These are phyloP conservation scores for Xerus rutilus DNA, from an alignment of 2,797 vertebrate genomes.

Conservation along the genomic window DNA sequence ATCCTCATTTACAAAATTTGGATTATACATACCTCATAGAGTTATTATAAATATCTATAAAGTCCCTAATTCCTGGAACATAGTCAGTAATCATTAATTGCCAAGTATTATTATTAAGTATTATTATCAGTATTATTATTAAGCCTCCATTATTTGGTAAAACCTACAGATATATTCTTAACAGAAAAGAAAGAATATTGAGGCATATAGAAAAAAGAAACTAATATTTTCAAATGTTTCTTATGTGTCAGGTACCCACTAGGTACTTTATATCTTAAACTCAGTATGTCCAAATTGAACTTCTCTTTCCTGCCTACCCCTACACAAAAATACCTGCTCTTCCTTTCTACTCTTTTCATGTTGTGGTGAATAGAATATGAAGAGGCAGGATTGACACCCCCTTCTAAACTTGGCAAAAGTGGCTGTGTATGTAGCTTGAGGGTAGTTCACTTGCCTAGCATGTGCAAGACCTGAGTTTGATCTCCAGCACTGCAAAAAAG, in stretches of 20 bases:
- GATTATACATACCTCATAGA: slow-evolving; percentile 37
- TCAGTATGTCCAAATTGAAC: not conserved
- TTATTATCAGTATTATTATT: slow-evolving; percentile 43
- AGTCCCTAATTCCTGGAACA: slow-evolving; percentile 11
- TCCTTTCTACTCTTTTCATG: slow-evolving; percentile 28
- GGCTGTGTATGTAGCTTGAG: not conserved
- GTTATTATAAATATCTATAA: slow-evolving; percentile 31
- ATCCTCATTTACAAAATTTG: slow-evolving; percentile 66
- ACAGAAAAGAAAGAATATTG: slow-evolving; percentile 14
- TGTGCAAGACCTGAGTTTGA: too few species aligned
- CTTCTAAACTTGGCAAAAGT: slow-evolving; percentile 20
- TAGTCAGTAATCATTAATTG: slow-evolving; percentile 21
- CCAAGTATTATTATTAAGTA: slow-evolving; percentile 20
- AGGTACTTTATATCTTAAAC: not conserved
- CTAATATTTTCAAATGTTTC: not conserved
- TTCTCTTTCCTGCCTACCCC: not conserved
- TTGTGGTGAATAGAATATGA: not conserved
- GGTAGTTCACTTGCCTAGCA: too few species aligned
- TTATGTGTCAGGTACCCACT: not conserved
- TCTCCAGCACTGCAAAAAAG: too few species aligned
- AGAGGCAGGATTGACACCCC: not conserved
- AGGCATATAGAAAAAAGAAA: slow-evolving; percentile 37
- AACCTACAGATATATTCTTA: slow-evolving; percentile 28
- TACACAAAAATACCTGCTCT: not conserved
- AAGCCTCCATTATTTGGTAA: slow-evolving; percentile 26